These are phyloP conservation scores for cat (Felis catus) DNA, from an alignment of 2,113 vertebrate species.

Conservation along the genomic window DNA sequence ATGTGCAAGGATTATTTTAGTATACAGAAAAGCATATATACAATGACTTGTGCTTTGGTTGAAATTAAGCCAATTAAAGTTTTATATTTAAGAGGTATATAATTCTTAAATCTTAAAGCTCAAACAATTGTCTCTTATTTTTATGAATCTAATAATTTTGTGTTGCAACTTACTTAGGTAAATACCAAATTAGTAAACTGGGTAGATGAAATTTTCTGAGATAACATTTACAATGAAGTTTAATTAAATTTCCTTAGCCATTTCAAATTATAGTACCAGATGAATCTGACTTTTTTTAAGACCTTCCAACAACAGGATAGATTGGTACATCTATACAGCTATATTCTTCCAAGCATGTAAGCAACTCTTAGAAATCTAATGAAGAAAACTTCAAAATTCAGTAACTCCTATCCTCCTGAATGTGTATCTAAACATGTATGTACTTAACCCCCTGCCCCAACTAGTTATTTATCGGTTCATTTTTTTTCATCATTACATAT, in stretches of 20 bases:
- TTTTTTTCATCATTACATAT: not conserved
- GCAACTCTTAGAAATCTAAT: not conserved
- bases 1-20: not conserved
- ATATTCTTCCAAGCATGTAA: not conserved
- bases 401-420: not conserved
- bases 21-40: not conserved
- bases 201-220: not conserved
- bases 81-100: not conserved
- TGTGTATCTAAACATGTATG: not conserved
- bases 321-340: not conserved
- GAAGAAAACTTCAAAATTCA: not conserved
- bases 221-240: not conserved
- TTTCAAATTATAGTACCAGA: not conserved
- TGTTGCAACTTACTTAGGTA: conserved; percentile 19
- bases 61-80: not conserved
- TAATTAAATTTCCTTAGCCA: conserved; percentile 8
- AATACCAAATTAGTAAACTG: not conserved
- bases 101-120: conserved; percentile 2
- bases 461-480: not conserved
- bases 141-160: conserved; percentile 21
- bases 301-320: not conserved
- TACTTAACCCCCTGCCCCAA: not conserved
- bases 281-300: not conserved
- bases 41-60: not conserved
- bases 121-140: not conserved